Evolutionary conservation across 2,113 vertebrate species (phyloP).

Genomic region (Columba janthina): DNA sequence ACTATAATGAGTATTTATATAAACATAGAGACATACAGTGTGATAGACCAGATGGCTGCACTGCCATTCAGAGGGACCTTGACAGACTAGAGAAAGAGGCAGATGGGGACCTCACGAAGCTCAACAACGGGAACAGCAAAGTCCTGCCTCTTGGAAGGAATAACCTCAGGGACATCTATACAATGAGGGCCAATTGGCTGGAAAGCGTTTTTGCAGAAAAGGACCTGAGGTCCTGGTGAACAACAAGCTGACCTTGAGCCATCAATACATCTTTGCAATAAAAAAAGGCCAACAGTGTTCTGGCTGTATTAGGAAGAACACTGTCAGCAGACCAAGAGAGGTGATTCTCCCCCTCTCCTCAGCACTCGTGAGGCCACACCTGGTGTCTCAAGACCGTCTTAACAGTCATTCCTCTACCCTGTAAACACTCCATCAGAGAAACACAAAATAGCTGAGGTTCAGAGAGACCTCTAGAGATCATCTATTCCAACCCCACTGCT

Average conservation of each 20-base stretch:
- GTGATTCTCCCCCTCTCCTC: neutral
- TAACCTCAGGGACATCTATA: neutral
- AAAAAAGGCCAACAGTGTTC: neutral
- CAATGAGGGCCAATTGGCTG: accelerated
- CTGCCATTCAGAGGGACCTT: neutral
- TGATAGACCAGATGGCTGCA: neutral
- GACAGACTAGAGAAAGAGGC: neutral
- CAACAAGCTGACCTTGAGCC: accelerated
- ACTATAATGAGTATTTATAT: neutral
- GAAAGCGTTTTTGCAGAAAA: neutral
- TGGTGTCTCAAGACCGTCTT: neutral
- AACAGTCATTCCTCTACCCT: neutral
- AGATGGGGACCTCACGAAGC: neutral
- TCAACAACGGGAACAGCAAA: neutral
- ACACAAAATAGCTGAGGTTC: neutral
- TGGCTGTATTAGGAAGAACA: neutral
- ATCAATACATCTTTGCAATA: neutral
- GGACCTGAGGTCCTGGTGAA: neutral
- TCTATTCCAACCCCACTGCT: neutral
- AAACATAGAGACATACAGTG: neutral
- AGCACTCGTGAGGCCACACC: accelerated
- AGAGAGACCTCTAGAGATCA: neutral
- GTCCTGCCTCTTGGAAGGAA: neutral
- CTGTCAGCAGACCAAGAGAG: neutral
- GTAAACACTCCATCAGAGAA: neutral